Evolutionary conservation across 2,888 invertebrate species (phyloP).

Genomic region (Mythimna lalbum): DNA sequence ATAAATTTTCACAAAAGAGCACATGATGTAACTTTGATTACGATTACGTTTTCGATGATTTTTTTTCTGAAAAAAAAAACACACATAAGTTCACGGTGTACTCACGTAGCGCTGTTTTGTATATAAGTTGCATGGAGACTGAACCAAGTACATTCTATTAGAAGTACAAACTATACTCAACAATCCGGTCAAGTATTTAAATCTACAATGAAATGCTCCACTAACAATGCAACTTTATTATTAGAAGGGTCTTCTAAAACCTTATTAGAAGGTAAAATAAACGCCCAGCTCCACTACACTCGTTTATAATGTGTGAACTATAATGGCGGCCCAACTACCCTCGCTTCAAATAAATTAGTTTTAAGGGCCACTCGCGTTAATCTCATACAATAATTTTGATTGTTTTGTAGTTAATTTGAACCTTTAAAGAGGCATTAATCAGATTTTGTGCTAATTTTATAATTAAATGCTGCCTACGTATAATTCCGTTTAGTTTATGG

Average conservation of each 20-base stretch:
- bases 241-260: slow-evolving; percentile 32
- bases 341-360: slow-evolving; percentile 48
- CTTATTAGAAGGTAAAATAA: slow-evolving; percentile 46
- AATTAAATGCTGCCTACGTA: slow-evolving; percentile 11
- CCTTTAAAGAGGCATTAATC: slow-evolving; percentile 38
- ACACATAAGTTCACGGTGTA: too few species aligned
- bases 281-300: slow-evolving; percentile 30
- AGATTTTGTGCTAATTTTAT: slow-evolving; percentile 44
- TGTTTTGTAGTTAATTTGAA: slow-evolving; percentile 47
- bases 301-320: slow-evolving; percentile 52
- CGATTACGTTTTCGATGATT: too few species aligned
- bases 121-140: too few species aligned
- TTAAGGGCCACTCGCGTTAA: slow-evolving; percentile 42
- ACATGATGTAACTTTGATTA: too few species aligned
- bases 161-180: neutral
- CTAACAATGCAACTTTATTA: slow-evolving; percentile 44
- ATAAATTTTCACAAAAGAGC: too few species aligned
- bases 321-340: slow-evolving; percentile 44
- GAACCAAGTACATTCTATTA: too few species aligned
- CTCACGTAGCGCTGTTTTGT: too few species aligned
- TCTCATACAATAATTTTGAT: slow-evolving; percentile 55
- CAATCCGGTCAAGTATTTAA: neutral
- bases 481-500: slow-evolving; percentile 23
- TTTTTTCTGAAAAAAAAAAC: too few species aligned
- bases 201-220: neutral